These are phyloP conservation scores for Cyprinus carpio DNA, from an alignment of 2,113 vertebrate genomes.

Conservation along the genomic window DNA sequence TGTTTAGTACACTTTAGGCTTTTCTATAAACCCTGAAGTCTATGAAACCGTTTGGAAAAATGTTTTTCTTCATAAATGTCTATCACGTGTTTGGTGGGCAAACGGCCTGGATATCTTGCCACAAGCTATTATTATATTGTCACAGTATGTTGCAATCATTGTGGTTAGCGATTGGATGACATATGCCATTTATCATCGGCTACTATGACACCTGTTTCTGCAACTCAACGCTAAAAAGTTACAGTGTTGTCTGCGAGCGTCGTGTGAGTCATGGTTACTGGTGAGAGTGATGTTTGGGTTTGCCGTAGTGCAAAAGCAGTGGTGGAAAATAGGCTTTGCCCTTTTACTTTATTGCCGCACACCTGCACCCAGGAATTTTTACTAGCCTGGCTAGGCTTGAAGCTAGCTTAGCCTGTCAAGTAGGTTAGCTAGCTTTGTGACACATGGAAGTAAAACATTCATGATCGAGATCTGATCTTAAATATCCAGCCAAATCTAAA, in stretches of 20 bases:
- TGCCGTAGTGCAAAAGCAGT: slow-evolving; percentile 56
- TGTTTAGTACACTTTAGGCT: neutral
- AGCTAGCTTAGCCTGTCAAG: slow-evolving; percentile 18
- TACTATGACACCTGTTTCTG: slow-evolving; percentile 27
- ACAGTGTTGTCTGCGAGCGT: slow-evolving; percentile 37
- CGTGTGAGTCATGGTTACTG: slow-evolving; percentile 34
- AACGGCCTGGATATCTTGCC: neutral
- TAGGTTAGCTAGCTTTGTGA: neutral
- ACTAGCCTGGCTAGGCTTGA: slow-evolving; percentile 58
- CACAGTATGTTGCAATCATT: neutral
- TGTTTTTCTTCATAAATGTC: neutral
- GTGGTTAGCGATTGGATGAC: slow-evolving; percentile 8
- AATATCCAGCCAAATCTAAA: neutral
- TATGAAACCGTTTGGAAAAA: slow-evolving; percentile 20
- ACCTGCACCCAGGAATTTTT: slow-evolving; percentile 70
- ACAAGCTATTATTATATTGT: neutral
- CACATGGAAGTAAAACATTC: neutral
- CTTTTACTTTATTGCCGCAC: slow-evolving; percentile 60
- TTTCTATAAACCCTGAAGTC: slow-evolving; percentile 31
- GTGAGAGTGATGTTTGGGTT: slow-evolving; percentile 30
- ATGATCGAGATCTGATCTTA: neutral
- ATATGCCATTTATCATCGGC: neutral
- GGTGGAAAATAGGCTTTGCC: slow-evolving; percentile 46
- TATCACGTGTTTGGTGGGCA: slow-evolving; percentile 5
- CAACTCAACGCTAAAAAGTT: neutral